Conservation (phyloP, 2,113 vertebrate species). For the Cynoglossus semilaevis region DNA sequence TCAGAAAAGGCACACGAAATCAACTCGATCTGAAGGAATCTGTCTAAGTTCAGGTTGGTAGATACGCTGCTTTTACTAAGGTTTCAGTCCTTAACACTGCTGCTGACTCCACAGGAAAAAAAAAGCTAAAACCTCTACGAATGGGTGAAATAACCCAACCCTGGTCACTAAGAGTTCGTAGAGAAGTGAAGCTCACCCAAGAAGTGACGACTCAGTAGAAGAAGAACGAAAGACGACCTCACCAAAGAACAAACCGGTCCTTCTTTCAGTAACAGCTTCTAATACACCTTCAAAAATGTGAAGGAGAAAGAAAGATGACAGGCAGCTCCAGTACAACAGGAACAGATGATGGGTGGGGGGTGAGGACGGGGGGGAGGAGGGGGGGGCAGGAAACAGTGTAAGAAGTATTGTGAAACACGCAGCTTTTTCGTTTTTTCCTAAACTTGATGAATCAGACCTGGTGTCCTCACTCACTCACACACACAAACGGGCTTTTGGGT, state of each 20-base stretch:
- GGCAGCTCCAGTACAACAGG: slow-evolving; percentile 33
- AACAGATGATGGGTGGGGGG: slow-evolving; percentile 23
- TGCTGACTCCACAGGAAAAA: neutral
- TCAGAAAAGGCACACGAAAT: slow-evolving; percentile 2
- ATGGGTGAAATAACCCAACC: neutral
- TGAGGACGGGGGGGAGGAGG: slow-evolving; percentile 2
- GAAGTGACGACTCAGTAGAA: slow-evolving; percentile 22
- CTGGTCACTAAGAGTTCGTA: neutral
- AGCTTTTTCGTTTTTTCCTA: slow-evolving; percentile 57
- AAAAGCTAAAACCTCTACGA: neutral
- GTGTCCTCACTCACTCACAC: slow-evolving; percentile 8
- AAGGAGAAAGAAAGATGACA: slow-evolving; percentile 40
- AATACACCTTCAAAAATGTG: slow-evolving; percentile 13
- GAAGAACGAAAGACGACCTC: slow-evolving; percentile 1
- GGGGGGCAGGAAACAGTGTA: slow-evolving; percentile 49
- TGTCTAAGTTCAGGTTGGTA: neutral
- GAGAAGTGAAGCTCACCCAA: slow-evolving; percentile 48
- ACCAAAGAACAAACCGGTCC: slow-evolving; percentile 8
- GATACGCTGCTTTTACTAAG: neutral
- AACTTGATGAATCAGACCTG: slow-evolving; percentile 69
- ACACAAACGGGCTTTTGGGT: neutral
- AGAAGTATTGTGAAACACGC: slow-evolving; percentile 59
- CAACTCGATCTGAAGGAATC: neutral
- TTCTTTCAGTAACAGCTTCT: slow-evolving; percentile 13
- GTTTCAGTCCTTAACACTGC: neutral